Evolutionary conservation across 2,797 vertebrate genomes (phyloP).

Genomic region (Danionella dracula): DNA sequence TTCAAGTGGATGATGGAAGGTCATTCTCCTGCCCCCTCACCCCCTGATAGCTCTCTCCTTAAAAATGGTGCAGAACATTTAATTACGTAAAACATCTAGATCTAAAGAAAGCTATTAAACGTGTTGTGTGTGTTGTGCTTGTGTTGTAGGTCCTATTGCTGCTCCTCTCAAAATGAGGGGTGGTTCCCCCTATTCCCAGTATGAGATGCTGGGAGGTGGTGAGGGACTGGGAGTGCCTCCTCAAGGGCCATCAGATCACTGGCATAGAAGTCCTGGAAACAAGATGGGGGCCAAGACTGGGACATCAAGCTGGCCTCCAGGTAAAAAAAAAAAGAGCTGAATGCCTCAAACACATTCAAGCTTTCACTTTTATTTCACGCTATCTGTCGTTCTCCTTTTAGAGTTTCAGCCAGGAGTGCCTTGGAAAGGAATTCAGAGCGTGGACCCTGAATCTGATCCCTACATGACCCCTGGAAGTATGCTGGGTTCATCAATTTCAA

Average conservation of each 20-base stretch:
- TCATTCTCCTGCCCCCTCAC: constrained; percentile 82
- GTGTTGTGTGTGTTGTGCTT: not conserved
- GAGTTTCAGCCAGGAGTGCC: constrained; percentile 99
- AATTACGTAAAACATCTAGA: too few species aligned
- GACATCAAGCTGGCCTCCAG: constrained; percentile 96
- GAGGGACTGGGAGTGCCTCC: constrained; percentile 80
- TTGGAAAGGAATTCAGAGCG: constrained; percentile 98
- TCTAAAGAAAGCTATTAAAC: not conserved
- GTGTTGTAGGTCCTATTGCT: constrained; percentile 78
- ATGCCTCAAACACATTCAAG: too few species aligned
- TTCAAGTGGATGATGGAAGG: constrained; percentile 99
- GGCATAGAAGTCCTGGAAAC: constrained; percentile 95
- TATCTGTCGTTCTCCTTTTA: constrained; percentile 43
- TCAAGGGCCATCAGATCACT: constrained; percentile 83
- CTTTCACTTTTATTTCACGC: too few species aligned
- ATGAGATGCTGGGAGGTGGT: constrained; percentile 84
- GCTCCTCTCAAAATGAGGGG: constrained; percentile 89
- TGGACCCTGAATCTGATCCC: constrained; percentile 96
- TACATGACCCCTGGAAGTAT: constrained; percentile 98
- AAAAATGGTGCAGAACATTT: constrained; percentile 57
- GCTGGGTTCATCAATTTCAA: constrained; percentile 88
- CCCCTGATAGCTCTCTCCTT: constrained; percentile 85
- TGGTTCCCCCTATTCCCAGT: constrained; percentile 90
- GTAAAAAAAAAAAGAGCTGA: constrained; percentile 70
- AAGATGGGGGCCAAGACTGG: constrained; percentile 89